Evolutionary conservation across 1,140 invertebrate species (phyloP), one percentile per base, ranked within the genome.

Genomic region (Nylanderia fulva): DNA sequence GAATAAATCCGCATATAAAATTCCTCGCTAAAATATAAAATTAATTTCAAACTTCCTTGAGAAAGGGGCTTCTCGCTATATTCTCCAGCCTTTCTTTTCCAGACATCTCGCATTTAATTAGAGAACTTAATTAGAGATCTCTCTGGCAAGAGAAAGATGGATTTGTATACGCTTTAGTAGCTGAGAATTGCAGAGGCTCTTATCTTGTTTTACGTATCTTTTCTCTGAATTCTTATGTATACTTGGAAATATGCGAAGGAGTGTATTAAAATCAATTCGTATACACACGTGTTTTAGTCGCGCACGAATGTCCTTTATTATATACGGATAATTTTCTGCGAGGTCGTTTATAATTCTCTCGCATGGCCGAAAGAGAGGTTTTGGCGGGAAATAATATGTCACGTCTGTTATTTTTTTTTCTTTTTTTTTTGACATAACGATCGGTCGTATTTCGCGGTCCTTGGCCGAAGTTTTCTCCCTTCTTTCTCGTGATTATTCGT

Each of bases 321-420:
- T n/a, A n/a, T n/a, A 48, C 1, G 58, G 13, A 0, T 42, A 75
- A 75, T 42, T 75, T 75, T 9, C 36, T 75, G 36, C 24, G 72
- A 42, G 54, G 15, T 61, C 36, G 36, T 75, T 42, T 18, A 11
- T 42, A 60, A 75, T 42, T 60, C 9, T 60, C 9, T 61, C 33
- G 15, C 15, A 11, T 24, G 71, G 54, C 24, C 72, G 24, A 75
- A 75, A 18, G 11, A 27, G 52, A 61, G 13, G 8, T 18, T n/a
- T 33, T 18, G 54, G 36, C 54, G 61, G 36, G 36, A 75, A 61
- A 42, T 75, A 75, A 27, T 18, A 24, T 27, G 36, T 27, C 21
- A 13, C 72, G 58, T 61, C 54, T 61, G 36, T 75, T 60, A 36
- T 75, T 75, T 75, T 75, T 75, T 36, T 15, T n/a, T 61, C 54